Percentiles rank a stretch among this genome's conserved stretches.
Evolutionary conservation across 2,113 vertebrate genomes (phyloP).

Genomic region (Pterophyllum scalare): DNA sequence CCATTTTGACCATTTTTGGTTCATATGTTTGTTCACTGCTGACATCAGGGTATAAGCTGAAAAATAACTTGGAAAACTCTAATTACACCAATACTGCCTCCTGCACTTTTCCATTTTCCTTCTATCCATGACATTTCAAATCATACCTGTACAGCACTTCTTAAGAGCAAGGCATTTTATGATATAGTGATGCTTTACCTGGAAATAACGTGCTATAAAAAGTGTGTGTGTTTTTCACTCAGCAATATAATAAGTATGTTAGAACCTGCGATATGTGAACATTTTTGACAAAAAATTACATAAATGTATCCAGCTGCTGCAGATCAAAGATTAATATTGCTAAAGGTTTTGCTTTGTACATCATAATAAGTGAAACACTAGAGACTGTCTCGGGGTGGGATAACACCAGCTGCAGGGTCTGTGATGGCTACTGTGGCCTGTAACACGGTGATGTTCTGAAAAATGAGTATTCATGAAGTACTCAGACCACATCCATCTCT

Average conservation of each 20-base stretch:
- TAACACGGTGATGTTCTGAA: conserved; percentile 6
- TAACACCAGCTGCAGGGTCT: neutral
- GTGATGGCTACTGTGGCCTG: neutral
- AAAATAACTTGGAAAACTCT: neutral
- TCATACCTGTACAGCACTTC: no score
- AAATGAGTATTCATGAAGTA: conserved; percentile 2
- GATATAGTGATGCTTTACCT: no score
- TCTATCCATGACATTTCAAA: neutral
- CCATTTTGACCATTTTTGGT: neutral
- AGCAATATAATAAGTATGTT: neutral
- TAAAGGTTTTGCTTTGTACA: neutral
- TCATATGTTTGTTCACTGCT: neutral
- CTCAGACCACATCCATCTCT: neutral
- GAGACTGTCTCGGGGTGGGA: neutral
- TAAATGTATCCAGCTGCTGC: neutral
- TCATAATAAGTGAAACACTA: neutral
- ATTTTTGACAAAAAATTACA: neutral
- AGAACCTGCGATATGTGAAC: neutral
- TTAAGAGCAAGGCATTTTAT: no score
- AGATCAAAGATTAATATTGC: neutral
- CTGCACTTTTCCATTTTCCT: neutral
- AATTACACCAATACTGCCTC: neutral
- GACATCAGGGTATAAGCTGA: neutral
- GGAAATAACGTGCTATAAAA: neutral
- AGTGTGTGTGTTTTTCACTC: neutral